These are phyloP conservation scores for Pithys albifrons DNA, from an alignment of 2,113 vertebrate species.

Conservation along the genomic window DNA sequence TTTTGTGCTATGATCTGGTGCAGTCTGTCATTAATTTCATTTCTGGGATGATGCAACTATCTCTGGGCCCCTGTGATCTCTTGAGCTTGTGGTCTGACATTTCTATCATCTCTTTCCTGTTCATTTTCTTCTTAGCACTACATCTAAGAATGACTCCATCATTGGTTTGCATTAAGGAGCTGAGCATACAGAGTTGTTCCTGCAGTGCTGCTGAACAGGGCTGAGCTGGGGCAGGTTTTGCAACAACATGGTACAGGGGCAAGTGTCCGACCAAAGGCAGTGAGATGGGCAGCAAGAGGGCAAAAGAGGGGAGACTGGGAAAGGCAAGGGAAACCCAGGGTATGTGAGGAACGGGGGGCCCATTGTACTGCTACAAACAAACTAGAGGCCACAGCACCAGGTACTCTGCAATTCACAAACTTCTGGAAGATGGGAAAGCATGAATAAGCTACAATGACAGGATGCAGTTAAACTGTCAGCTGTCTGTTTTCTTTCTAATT, in stretches of 20 bases:
- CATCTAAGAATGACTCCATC: background rate
- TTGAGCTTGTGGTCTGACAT: slow-evolving; percentile 14
- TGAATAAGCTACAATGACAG: background rate
- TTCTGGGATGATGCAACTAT: slow-evolving; percentile 14
- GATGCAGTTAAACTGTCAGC: background rate
- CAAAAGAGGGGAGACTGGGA: background rate
- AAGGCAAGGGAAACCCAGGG: background rate
- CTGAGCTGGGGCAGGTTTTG: background rate
- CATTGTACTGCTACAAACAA: fast-evolving
- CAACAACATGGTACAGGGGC: background rate
- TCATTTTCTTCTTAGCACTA: background rate
- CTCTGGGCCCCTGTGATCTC: background rate
- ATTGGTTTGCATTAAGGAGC: background rate
- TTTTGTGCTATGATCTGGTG: background rate
- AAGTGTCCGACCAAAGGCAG: fast-evolving
- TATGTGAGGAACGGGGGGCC: background rate
- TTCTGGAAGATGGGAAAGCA: background rate
- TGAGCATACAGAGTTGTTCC: background rate
- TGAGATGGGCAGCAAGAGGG: fast-evolving
- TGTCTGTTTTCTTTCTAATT: background rate
- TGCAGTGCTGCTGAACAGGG: background rate
- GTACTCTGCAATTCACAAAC: background rate
- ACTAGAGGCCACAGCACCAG: background rate
- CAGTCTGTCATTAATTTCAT: slow-evolving; percentile 13
- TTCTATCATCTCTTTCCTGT: slow-evolving; percentile 15